A percentile compares a stretch with the other conserved stretches of the same genome.
Conservation (phyloP, 2,888 invertebrate genomes). For the Agrochola macilenta region DNA sequence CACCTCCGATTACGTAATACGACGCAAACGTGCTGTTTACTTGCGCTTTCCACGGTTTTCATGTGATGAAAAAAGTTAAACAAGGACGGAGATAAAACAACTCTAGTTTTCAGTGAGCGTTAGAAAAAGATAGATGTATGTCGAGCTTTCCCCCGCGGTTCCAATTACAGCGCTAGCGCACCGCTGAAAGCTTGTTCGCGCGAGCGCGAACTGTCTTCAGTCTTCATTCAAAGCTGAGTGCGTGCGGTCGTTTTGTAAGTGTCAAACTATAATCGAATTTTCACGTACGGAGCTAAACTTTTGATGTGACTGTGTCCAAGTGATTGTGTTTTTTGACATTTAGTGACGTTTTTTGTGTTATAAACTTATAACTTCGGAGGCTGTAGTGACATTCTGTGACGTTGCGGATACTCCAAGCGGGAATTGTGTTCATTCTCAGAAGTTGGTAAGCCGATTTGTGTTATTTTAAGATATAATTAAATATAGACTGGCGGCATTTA, state of each 20-base stretch:
- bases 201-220: constrained; percentile 77
- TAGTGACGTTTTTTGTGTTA: constrained; percentile 69
- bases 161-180: constrained; percentile 81
- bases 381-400: constrained; percentile 60
- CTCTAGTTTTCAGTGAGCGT: constrained; percentile 23
- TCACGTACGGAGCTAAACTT: constrained; percentile 69
- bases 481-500: constrained; percentile 85
- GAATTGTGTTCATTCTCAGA: constrained; percentile 80
- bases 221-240: constrained; percentile 81
- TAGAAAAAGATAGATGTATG: constrained; percentile 74
- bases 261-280: constrained; percentile 70
- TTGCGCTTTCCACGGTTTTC: constrained; percentile 85
- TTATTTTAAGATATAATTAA: constrained; percentile 89
- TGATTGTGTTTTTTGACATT: constrained; percentile 76
- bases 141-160: constrained; percentile 47
- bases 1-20: constrained; percentile 81
- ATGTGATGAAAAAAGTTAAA: constrained; percentile 71
- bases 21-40: constrained; percentile 69
- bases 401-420: constrained; percentile 75
- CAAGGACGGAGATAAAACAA: constrained; percentile 67
- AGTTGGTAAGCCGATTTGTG: constrained; percentile 86
- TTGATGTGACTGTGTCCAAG: constrained; percentile 74
- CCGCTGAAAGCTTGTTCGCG: constrained; percentile 84
- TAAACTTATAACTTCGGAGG: constrained; percentile 56
- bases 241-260: constrained; percentile 72